Base-by-base conservation (phyloP, 2,113 vertebrate genomes). In the Lophochroa leadbeateri region DNA sequence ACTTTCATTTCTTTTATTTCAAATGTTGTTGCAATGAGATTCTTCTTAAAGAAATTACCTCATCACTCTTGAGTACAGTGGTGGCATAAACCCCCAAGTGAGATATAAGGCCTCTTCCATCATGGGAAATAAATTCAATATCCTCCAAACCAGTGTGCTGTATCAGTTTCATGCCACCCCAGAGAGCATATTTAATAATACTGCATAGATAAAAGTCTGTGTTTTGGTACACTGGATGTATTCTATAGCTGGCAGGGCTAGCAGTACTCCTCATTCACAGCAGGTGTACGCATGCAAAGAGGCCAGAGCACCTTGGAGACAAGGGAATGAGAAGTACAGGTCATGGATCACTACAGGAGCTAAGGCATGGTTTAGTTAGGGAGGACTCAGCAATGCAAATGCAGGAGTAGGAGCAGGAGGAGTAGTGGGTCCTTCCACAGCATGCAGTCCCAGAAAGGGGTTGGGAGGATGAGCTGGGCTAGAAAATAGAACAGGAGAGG, bases 1-100 rank as follows among this genome's bases (percentile, higher is more conserved):
- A 60, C 69, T 88, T 96, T 63, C 16, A 77, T 92, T 95, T 90
- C 21, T 87, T 90, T 95, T 92, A 57, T 96, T 96, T 96, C 63
- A 89, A 94, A 50, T 63, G 17, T 65, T 78, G 49, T 68, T 92
- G 44, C 53, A 89, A 18, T 82, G n/a, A 79, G 63, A 82, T 87
- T 96, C 61, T 91, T 94, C 61, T 85, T 52, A 87, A 92, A 94
- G 64, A 68, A 80, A 78, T 95, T 0, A 93, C 64, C 72, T 97
- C 82, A 97, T 61, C 82, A 35, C 58, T 57, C 23, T 92, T 69
- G n/a, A 15, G 15, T 92, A 57, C 50, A 85, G 52, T 71, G 53
- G 77, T 84, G 87, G 46, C 5, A 9, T 78, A 86, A 90, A 96
- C 60, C 17, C 60, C 46, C 90, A 71, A 71, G 41, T 44, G 85